phyloP scores from a whole-genome alignment of 2,888 invertebrate genomes.

The Drosophila koepferae region DNA sequence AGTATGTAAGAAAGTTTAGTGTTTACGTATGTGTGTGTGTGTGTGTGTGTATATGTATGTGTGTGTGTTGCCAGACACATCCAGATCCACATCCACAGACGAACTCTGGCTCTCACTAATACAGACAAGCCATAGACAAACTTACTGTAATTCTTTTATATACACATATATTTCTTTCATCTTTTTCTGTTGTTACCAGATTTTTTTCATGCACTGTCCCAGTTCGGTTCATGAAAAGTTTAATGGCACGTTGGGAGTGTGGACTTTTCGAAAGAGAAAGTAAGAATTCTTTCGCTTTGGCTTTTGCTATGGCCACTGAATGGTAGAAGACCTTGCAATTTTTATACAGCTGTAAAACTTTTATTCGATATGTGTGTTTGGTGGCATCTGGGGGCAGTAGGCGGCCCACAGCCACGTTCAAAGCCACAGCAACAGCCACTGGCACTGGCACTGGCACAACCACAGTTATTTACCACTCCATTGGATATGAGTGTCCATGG shows the following conservation, averaged over 20 bases:
- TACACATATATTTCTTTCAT: conserved; percentile 79
- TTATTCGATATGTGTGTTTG: conserved; percentile 76
- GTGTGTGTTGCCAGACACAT: conserved; percentile 51
- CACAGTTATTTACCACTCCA: conserved; percentile 76
- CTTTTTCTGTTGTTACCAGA: conserved; percentile 79
- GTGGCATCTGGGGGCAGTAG: conserved; percentile 36
- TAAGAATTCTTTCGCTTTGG: conserved; percentile 75
- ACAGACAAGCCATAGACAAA: conserved; percentile 57
- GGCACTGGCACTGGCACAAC: conserved; percentile 21
- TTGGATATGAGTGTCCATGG: conserved; percentile 66
- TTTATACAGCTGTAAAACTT: conserved; percentile 75
- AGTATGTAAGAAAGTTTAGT: conserved; percentile 41
- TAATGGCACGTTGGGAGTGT: conserved; percentile 65
- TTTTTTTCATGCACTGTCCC: conserved; percentile 74
- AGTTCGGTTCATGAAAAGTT: conserved; percentile 81
- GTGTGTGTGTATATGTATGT: conserved; percentile 20
- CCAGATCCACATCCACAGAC: conserved; percentile 59
- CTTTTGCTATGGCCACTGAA: conserved; percentile 61
- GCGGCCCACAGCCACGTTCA: conserved; percentile 47
- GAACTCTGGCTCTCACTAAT: conserved; percentile 34
- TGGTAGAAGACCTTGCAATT: conserved; percentile 74
- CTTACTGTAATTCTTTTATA: conserved; percentile 81
- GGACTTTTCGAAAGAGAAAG: conserved; percentile 79
- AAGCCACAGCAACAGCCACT: conserved; percentile 43
- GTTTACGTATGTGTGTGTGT: conserved; percentile 26